Conservation (phyloP, 2,888 invertebrate species). For the Mythimna albipuncta region DNA sequence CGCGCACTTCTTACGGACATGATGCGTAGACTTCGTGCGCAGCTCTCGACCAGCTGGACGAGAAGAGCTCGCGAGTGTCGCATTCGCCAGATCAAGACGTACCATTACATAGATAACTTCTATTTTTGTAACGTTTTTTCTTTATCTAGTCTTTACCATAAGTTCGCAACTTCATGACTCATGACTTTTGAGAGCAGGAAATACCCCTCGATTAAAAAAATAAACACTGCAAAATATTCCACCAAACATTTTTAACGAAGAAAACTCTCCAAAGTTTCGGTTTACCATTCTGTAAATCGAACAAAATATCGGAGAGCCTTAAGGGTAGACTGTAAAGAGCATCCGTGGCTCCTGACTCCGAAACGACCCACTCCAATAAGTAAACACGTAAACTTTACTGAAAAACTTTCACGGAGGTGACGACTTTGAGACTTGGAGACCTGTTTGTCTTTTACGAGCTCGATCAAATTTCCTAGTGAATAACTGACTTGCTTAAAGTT, state of each 20-base stretch:
- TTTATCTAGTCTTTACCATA: neutral
- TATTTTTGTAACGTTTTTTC: no score
- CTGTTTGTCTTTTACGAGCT: constrained; percentile 67
- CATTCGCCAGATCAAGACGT: no score
- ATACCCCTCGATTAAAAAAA: neutral
- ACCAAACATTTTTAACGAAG: constrained; percentile 13
- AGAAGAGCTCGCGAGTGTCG: no score
- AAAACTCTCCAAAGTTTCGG: constrained; percentile 22
- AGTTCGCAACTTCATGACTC: no score
- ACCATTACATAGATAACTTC: no score
- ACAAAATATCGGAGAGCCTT: constrained; percentile 46
- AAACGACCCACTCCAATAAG: constrained; percentile 64
- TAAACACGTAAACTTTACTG: constrained; percentile 73
- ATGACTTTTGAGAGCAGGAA: neutral
- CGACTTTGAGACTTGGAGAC: constrained; percentile 68
- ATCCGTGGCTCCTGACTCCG: constrained; percentile 67
- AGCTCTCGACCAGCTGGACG: no score
- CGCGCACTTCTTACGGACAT: no score
- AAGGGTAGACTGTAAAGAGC: constrained; percentile 65
- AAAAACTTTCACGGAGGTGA: constrained; percentile 72
- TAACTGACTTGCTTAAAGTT: constrained; percentile 32
- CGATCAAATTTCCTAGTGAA: constrained; percentile 19
- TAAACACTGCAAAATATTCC: neutral
- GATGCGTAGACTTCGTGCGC: no score
- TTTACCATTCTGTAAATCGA: constrained; percentile 33